Percentiles rank a stretch among this genome's conserved stretches.
Evolutionary conservation across 2,888 invertebrate species (phyloP).

Genomic region (Ferdinandea cuprea): DNA sequence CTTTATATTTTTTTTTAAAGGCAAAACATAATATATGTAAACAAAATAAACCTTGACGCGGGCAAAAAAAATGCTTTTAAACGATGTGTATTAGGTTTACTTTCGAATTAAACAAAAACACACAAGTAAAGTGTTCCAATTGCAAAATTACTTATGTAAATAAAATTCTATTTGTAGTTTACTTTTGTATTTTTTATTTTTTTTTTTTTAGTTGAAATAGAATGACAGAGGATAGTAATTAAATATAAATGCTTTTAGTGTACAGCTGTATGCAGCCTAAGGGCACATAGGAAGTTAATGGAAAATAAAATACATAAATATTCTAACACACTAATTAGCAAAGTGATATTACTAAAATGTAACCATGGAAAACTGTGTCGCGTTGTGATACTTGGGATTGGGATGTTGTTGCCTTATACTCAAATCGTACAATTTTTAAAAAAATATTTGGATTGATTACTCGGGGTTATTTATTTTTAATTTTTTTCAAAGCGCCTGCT

Average conservation of each 20-base stretch:
- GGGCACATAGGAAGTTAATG: conserved; percentile 14
- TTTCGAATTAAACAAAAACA: neutral
- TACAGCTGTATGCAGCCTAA: conserved; percentile 39
- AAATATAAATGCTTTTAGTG: conserved; percentile 36
- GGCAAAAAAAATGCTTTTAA: conserved; percentile 26
- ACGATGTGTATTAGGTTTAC: conserved; percentile 10
- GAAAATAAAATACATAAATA: conserved; percentile 1
- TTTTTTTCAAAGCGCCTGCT: too few relatives aligned
- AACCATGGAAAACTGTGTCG: neutral
- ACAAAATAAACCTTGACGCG: conserved; percentile 48
- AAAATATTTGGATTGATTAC: too few relatives aligned
- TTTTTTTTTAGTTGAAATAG: conserved; percentile 11
- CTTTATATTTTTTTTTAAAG: neutral
- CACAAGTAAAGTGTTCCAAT: conserved; percentile 47
- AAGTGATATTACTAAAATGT: neutral
- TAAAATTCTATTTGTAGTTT: conserved; percentile 44
- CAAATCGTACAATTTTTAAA: too few relatives aligned
- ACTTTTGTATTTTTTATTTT: conserved; percentile 21
- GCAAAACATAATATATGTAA: conserved; percentile 46
- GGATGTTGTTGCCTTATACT: neutral
- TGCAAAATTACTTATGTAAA: conserved; percentile 65
- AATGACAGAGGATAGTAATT: conserved; percentile 14
- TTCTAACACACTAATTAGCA: neutral
- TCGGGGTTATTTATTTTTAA: neutral
- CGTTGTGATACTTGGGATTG: neutral